Evolutionary conservation across 2,797 vertebrate genomes (phyloP).

Genomic region (Pipistrellus pipistrellus): DNA sequence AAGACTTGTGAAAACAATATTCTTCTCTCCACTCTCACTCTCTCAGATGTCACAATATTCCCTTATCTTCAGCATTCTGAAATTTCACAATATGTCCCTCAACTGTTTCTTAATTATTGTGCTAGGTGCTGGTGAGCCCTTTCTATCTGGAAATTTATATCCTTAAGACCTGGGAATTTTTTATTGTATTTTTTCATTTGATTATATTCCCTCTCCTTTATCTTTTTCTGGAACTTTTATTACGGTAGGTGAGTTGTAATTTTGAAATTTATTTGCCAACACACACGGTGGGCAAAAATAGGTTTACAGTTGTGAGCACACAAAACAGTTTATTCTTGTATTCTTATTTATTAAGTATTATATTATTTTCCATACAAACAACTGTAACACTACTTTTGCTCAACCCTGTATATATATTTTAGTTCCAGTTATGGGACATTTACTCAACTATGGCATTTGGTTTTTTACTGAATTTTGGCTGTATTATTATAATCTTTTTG

Average conservation of each 20-base stretch:
- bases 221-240: not conserved
- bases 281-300: not conserved
- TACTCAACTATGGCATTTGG: slow-evolving; percentile 6
- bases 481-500: slow-evolving; percentile 37
- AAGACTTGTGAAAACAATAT: slow-evolving; percentile 28
- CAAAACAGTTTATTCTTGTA: not conserved
- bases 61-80: slow-evolving; percentile 42
- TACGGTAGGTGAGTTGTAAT: not conserved
- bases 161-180: slow-evolving; percentile 20
- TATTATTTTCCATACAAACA: not conserved
- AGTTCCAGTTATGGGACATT: not conserved
- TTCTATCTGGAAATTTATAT: slow-evolving; percentile 7
- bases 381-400: not conserved
- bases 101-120: not conserved
- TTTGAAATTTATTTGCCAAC: slow-evolving; percentile 48
- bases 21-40: not conserved
- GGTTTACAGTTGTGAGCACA: not conserved
- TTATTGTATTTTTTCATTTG: slow-evolving; percentile 53
- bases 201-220: not conserved
- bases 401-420: slow-evolving; percentile 1
- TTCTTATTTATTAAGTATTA: not conserved
- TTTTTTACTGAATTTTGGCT: slow-evolving; percentile 22
- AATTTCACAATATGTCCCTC: not conserved
- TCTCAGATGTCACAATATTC: not conserved
- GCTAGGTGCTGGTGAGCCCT: not conserved